Base-by-base conservation (phyloP, 2,888 invertebrate genomes). In the Biston stratarius region DNA sequence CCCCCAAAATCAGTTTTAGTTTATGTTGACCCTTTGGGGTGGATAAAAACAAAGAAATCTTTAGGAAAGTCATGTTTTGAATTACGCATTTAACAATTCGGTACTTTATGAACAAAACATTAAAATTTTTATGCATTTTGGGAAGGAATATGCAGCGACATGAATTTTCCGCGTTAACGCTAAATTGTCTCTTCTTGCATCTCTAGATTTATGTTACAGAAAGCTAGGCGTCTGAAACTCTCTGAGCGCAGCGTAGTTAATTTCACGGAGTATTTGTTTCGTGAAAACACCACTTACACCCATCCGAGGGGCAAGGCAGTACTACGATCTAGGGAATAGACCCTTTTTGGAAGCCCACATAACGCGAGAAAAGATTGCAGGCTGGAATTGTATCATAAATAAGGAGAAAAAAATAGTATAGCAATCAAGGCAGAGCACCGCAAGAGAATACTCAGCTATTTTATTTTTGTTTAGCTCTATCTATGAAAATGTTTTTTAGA, bases 181-280 rank as follows among this genome's bases (percentile, higher is more conserved):
- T 15, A 9, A 33, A 0, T 42, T 15, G 14, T 33, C 55, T 56
- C 24, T 51, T 61, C 51, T 51, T 57, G 51, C 49, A 51, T 40
- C 42, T 49, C 40, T 52, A 51, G 11, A 58, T 45, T 14, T 36
- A 61, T 42, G 42, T 14, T 11, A 33, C 45, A 52, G 24, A 56
- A 52, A 58, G 40, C 52, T 56, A 64, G 79, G 82, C 87, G 83
- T 85, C 82, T 81, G 81, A 84, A 85, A 83, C 77, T 80, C 82
- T 79, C 74, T 76, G 79, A 78, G 80, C 81, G 81, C 77, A 77
- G 81, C 82, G 83, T 82, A 86, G 85, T 88, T 89, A 87, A 90
- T 89, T 90, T 89, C 86, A 86, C 87, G 83, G 84, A 81, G 86
- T 88, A 89, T 89, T 90, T 90, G 88, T 88, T 87, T 87, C 83